A percentile compares a stretch with the other conserved stretches of the same genome.
phyloP scores from a whole-genome alignment of 2,113 vertebrate genomes.

The Petrocephalus microphthalmus region DNA sequence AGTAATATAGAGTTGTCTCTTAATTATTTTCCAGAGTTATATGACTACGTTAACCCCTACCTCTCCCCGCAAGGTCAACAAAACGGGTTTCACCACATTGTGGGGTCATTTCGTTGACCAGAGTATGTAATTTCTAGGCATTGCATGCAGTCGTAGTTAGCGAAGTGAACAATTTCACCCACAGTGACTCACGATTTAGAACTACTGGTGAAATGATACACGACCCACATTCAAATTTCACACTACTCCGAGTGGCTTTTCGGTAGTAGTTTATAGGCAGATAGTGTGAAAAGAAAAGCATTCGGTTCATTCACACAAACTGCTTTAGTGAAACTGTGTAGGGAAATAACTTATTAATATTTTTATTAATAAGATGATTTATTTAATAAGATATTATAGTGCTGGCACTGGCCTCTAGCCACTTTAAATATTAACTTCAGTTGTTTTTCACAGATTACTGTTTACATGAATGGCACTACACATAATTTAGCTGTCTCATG shows the following conservation, averaged over 20 bases:
- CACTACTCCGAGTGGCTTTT: neutral
- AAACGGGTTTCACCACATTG: neutral
- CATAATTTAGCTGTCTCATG: neutral
- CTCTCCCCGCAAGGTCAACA: neutral
- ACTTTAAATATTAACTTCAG: neutral
- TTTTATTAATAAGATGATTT: neutral
- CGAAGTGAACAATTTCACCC: neutral
- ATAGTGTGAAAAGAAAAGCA: neutral
- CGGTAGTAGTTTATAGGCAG: neutral
- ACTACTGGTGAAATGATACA: neutral
- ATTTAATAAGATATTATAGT: neutral
- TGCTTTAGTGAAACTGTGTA: neutral
- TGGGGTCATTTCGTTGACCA: neutral
- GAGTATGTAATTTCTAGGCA: neutral
- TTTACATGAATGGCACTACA: neutral
- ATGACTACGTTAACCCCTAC: no score
- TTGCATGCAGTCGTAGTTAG: neutral
- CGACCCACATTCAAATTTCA: neutral
- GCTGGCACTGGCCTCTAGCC: neutral
- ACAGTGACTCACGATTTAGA: neutral
- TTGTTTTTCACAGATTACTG: neutral
- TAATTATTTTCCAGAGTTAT: no score
- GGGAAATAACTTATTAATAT: neutral
- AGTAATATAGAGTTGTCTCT: no score
- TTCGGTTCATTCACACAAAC: neutral